Evolutionary conservation across 2,797 vertebrate species (phyloP).

Genomic region (Tokudaia tokunoshimensis): DNA sequence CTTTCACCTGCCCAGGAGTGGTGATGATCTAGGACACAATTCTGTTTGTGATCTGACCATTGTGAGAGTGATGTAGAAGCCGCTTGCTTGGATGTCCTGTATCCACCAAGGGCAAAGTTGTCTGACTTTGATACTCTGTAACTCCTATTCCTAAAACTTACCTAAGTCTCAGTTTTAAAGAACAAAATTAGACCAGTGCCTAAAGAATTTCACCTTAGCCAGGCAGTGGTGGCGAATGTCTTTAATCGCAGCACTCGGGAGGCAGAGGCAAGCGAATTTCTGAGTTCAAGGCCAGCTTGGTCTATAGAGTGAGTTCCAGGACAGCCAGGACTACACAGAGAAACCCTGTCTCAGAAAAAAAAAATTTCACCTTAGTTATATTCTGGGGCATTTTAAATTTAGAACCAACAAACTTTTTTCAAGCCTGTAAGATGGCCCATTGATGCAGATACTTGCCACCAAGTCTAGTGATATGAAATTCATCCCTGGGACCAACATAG

Average conservation of each 20-base stretch:
- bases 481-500: not conserved
- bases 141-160: too few relatives aligned
- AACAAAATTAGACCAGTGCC: not conserved
- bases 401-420: not conserved
- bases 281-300: too few relatives aligned
- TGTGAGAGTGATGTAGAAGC: accelerated
- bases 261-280: too few relatives aligned
- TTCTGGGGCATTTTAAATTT: not conserved
- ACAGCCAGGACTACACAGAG: too few relatives aligned
- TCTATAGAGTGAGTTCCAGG: too few relatives aligned
- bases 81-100: not conserved
- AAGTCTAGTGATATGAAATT: not conserved
- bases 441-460: not conserved
- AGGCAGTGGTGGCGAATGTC: too few relatives aligned
- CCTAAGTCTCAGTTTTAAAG: not conserved
- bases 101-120: not conserved
- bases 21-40: too few relatives aligned
- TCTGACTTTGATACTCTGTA: not conserved
- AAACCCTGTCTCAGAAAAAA: too few relatives aligned
- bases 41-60: accelerated
- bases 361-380: not conserved
- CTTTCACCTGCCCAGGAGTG: accelerated
- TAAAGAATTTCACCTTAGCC: not conserved
- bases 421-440: not conserved
- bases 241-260: too few relatives aligned